Evolutionary conservation across 2,888 invertebrate genomes (phyloP).

Genomic region (Seira sanloemensis): DNA sequence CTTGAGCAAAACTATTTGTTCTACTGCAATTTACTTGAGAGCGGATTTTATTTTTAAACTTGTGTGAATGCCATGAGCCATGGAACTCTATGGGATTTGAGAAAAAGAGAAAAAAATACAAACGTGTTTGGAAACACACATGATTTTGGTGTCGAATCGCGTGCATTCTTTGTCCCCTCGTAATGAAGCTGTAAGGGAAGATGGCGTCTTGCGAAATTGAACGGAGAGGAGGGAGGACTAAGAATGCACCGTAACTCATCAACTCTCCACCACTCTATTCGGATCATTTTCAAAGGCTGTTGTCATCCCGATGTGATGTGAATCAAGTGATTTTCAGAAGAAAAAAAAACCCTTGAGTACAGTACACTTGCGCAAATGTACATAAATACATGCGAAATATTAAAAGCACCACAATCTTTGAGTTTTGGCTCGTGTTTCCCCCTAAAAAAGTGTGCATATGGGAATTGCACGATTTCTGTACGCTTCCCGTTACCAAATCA

Average conservation of each 20-base stretch:
- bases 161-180: neutral
- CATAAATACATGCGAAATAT: too few species aligned
- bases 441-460: neutral
- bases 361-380: neutral
- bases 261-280: too few species aligned
- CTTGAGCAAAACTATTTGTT: too few species aligned
- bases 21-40: too few species aligned
- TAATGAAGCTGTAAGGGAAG: neutral
- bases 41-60: neutral
- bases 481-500: slow-evolving; percentile 4
- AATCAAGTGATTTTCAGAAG: neutral
- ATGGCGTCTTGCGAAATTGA: neutral
- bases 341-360: neutral
- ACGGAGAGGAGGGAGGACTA: neutral
- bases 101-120: too few species aligned
- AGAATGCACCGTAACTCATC: too few species aligned
- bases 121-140: neutral
- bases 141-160: neutral
- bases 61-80: neutral
- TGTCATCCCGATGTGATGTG: neutral
- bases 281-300: too few species aligned
- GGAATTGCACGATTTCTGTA: neutral
- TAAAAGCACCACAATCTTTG: neutral
- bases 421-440: neutral
- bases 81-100: neutral